These are phyloP conservation scores for Selene dorsalis DNA, from an alignment of 2,797 vertebrate genomes.

Conservation along the genomic window DNA sequence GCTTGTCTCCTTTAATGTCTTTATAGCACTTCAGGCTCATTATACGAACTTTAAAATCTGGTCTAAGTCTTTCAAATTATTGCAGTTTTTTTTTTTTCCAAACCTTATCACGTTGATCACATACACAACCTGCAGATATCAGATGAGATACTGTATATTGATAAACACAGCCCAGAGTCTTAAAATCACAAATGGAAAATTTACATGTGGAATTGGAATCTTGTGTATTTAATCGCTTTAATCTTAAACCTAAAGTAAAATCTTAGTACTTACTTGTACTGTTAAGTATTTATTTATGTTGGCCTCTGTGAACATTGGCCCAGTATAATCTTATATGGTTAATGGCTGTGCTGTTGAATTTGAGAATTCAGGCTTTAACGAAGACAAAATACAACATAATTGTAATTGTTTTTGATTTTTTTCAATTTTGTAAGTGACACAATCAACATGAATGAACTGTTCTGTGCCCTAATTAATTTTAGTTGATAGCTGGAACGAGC, in stretches of 20 bases:
- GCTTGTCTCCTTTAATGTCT: slow-evolving; percentile 49
- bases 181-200: slow-evolving; percentile 18
- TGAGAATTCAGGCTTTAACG: slow-evolving; percentile 29
- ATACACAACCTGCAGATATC: slow-evolving; percentile 25
- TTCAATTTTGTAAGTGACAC: slow-evolving; percentile 1
- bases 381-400: slow-evolving; percentile 25
- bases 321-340: slow-evolving; percentile 16
- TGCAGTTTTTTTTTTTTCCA: slow-evolving; percentile 25
- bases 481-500: slow-evolving; percentile 30
- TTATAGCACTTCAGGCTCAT: slow-evolving; percentile 54
- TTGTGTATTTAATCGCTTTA: slow-evolving; percentile 5
- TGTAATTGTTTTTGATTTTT: slow-evolving; percentile 26
- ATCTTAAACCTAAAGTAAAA: slow-evolving; percentile 6
- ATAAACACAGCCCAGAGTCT: slow-evolving; percentile 10
- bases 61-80: slow-evolving; percentile 35
- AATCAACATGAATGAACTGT: slow-evolving; percentile 19
- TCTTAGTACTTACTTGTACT: slow-evolving; percentile 35
- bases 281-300: slow-evolving; percentile 28
- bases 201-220: slow-evolving; percentile 6
- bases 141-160: slow-evolving; percentile 1
- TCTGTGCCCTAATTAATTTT: slow-evolving; percentile 18
- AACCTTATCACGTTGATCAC: slow-evolving; percentile 46
- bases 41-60: slow-evolving; percentile 26
- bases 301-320: slow-evolving; percentile 33
- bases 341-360: slow-evolving; percentile 7